These are phyloP conservation scores for Eristalinus aeneus DNA, from an alignment of 2,888 invertebrate genomes.

Conservation along the genomic window DNA sequence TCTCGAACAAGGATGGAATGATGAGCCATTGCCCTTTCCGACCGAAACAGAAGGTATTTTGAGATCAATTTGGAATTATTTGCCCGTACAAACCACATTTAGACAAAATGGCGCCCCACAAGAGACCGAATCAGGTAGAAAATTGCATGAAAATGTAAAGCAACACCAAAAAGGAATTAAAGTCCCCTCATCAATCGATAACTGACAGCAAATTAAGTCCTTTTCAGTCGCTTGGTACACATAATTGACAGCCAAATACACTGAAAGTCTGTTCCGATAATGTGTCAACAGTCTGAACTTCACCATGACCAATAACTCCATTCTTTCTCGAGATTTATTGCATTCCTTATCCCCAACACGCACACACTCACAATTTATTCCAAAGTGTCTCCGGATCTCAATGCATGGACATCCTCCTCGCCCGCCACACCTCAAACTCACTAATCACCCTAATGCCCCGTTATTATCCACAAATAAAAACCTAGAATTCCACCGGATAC, in stretches of 20 bases:
- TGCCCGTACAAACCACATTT: too few relatives aligned
- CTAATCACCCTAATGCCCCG: constrained; percentile 56
- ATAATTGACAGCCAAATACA: neutral
- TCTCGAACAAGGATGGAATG: too few relatives aligned
- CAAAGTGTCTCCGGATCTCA: neutral
- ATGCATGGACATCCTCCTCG: neutral
- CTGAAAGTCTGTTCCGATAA: neutral
- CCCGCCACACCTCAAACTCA: constrained; percentile 42
- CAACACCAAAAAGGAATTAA: neutral
- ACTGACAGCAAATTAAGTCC: neutral
- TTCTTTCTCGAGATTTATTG: neutral
- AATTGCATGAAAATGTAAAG: too few relatives aligned
- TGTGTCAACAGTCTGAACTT: neutral
- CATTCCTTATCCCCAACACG: neutral
- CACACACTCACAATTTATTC: constrained; percentile 2
- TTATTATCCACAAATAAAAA: constrained; percentile 56
- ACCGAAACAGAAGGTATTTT: too few relatives aligned
- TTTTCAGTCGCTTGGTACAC: neutral
- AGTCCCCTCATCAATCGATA: neutral
- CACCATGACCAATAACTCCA: neutral
- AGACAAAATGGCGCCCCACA: neutral
- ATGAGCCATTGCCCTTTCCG: too few relatives aligned
- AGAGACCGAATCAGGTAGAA: neutral
- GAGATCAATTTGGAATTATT: too few relatives aligned
- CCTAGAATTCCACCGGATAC: constrained; percentile 47